Percentiles rank a stretch among this genome's conserved stretches.
Evolutionary conservation across 2,797 vertebrate species (phyloP).

Genomic region (Coregonus ussuriensis): DNA sequence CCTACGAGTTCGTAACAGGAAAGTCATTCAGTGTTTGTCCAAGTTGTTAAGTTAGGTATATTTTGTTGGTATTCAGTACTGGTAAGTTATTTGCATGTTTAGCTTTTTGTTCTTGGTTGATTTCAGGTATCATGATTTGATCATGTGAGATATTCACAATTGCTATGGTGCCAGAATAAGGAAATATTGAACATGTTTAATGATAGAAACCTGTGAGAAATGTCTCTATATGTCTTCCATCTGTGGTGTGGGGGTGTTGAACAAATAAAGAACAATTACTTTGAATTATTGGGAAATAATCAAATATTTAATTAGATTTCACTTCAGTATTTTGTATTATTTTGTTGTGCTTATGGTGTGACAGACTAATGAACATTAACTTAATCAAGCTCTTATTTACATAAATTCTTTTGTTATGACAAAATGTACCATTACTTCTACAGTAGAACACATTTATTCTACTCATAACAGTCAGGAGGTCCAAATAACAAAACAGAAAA

Average conservation of each 20-base stretch:
- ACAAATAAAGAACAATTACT: not conserved
- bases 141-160: not conserved
- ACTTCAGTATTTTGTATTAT: not conserved
- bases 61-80: not conserved
- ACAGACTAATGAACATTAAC: not conserved
- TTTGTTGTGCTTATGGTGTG: not conserved
- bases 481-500: conserved; percentile 12
- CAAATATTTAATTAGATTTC: not conserved
- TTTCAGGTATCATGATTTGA: not conserved
- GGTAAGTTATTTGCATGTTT: conserved; percentile 9
- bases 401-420: not conserved
- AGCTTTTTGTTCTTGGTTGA: not conserved
- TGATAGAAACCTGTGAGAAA: not conserved
- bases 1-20: not conserved
- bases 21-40: not conserved
- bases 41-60: not conserved
- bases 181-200: not conserved
- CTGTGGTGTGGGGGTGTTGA: not conserved
- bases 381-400: not conserved
- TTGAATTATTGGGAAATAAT: not conserved
- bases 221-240: not conserved
- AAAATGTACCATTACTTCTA: not conserved
- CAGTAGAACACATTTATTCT: not conserved
- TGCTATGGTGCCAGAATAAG: not conserved
- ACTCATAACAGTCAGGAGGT: not conserved